phyloP scores from a whole-genome alignment of 1,140 invertebrate species.

The Drosophila pandora region DNA sequence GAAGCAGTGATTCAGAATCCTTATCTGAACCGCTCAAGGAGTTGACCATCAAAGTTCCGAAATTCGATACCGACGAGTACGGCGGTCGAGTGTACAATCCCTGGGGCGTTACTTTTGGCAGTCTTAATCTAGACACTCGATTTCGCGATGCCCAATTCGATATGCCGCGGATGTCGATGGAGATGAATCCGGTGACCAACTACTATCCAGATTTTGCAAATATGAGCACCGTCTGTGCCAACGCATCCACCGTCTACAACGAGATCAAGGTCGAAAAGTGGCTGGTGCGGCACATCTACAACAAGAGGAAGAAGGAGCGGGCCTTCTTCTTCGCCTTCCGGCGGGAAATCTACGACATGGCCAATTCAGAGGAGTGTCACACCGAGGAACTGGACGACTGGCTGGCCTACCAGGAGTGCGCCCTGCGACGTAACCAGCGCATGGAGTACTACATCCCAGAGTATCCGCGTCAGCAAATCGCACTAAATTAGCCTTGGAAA shows the following conservation, averaged over 20 bases:
- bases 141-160: background rate
- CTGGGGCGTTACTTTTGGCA: slow-evolving; percentile 12
- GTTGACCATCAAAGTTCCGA: background rate
- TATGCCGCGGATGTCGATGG: background rate
- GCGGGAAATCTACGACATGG: slow-evolving; percentile 1
- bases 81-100: slow-evolving; percentile 16
- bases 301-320: background rate
- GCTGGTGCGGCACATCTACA: slow-evolving; percentile 22
- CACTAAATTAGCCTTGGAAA: background rate
- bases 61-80: background rate
- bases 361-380: slow-evolving; percentile 46
- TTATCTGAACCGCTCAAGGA: background rate
- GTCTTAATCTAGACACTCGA: background rate
- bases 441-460: slow-evolving; percentile 42
- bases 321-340: slow-evolving; percentile 22
- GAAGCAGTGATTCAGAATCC: too few species aligned
- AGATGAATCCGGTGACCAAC: background rate
- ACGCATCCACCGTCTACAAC: slow-evolving; percentile 23
- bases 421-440: slow-evolving; percentile 42
- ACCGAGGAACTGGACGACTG: background rate
- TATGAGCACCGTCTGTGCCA: slow-evolving; percentile 18
- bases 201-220: slow-evolving; percentile 8
- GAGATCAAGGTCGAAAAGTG: slow-evolving; percentile 14
- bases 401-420: slow-evolving; percentile 29
- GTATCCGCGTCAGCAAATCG: slow-evolving; percentile 23